These are phyloP conservation scores for Scaptomyza reducta DNA, from an alignment of 2,888 invertebrate species.

Conservation along the genomic window DNA sequence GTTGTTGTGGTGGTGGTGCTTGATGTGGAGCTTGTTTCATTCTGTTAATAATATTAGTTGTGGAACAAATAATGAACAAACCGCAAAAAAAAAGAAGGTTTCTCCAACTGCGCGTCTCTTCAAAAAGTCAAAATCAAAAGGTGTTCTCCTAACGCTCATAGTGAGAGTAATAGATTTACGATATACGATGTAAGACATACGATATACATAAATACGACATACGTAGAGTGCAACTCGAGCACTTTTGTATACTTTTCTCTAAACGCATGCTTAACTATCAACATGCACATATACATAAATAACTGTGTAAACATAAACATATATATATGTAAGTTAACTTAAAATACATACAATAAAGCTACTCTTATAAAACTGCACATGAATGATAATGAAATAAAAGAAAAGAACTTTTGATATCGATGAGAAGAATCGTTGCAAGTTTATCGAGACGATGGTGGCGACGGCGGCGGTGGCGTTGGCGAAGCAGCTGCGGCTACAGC, in stretches of 20 bases:
- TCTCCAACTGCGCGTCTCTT: conserved; percentile 36
- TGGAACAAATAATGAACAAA: conserved; percentile 76
- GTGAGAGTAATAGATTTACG: conserved; percentile 18
- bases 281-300: conserved; percentile 64
- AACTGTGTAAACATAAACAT: conserved; percentile 31
- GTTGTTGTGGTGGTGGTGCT: conserved; percentile 59
- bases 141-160: conserved; percentile 28
- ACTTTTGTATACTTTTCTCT: conserved; percentile 36
- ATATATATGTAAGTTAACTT: conserved; percentile 47
- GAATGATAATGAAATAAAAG: conserved; percentile 42
- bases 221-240: conserved; percentile 40
- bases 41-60: conserved; percentile 84
- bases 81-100: conserved; percentile 35
- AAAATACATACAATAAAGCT: conserved; percentile 45
- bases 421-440: conserved; percentile 25
- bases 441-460: background rate
- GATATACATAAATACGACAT: conserved; percentile 43
- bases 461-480: conserved; percentile 15
- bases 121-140: conserved; percentile 65
- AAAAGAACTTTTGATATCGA: conserved; percentile 17
- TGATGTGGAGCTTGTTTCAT: conserved; percentile 78
- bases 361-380: conserved; percentile 45
- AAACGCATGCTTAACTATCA: conserved; percentile 58
- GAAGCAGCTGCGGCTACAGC: conserved; percentile 9
- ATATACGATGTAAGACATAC: conserved; percentile 26